Evolutionary conservation across 2,888 invertebrate species (phyloP).

Genomic region (Lasiommata megera): DNA sequence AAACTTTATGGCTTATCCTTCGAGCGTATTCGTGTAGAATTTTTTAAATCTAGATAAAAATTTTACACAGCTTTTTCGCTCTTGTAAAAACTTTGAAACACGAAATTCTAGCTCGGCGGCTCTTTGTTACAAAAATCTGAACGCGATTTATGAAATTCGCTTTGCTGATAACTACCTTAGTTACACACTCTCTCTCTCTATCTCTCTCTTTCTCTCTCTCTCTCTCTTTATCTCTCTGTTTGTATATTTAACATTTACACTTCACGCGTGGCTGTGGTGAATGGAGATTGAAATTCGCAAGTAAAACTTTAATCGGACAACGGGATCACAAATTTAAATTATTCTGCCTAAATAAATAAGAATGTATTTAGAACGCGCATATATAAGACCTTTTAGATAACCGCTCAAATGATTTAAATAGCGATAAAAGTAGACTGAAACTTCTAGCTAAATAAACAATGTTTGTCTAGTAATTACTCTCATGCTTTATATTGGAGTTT

Average conservation of each 20-base stretch:
- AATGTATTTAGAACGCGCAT: slow-evolving; percentile 1
- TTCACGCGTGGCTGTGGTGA: background rate
- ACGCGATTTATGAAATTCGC: slow-evolving; percentile 15
- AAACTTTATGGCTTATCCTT: slow-evolving; percentile 70
- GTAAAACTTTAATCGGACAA: background rate
- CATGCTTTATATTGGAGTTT: no score
- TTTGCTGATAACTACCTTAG: slow-evolving; percentile 3
- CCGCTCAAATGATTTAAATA: background rate
- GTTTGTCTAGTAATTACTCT: no score
- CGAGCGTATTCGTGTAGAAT: slow-evolving; percentile 54
- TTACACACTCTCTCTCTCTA: no score
- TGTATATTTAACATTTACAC: background rate
- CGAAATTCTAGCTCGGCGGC: slow-evolving; percentile 26
- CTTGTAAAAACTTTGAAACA: slow-evolving; percentile 38
- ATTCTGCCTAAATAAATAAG: slow-evolving; percentile 1
- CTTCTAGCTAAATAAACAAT: background rate
- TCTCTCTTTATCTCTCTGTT: no score
- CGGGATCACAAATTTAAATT: background rate
- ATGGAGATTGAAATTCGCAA: background rate
- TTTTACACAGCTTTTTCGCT: slow-evolving; percentile 40
- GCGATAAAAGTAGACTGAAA: background rate
- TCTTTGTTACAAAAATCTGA: slow-evolving; percentile 24
- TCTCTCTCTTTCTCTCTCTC: no score
- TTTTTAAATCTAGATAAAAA: slow-evolving; percentile 40
- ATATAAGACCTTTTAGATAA: background rate